Percentiles rank a stretch among this genome's conserved stretches.
Conservation (phyloP, 2,888 invertebrate species). For the Lochmaea capreae region DNA sequence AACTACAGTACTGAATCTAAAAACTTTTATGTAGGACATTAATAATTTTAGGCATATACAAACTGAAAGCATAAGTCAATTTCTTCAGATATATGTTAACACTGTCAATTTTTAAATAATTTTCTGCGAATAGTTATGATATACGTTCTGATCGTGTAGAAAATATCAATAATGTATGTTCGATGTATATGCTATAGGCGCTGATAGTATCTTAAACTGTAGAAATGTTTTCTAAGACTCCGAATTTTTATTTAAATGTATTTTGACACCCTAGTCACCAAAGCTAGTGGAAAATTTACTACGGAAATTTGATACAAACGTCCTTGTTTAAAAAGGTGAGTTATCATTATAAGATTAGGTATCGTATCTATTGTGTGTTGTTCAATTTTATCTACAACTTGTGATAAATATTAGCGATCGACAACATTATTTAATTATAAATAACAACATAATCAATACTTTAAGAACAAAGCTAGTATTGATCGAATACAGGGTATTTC, state of each 20-base stretch:
- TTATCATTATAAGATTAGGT: not conserved
- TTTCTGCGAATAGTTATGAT: not conserved
- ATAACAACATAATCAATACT: not conserved
- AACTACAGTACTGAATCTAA: not conserved
- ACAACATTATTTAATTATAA: not conserved
- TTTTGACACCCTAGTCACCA: not conserved
- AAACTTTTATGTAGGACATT: not conserved
- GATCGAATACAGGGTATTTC: constrained; percentile 32
- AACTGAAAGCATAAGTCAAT: not conserved
- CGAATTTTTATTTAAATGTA: not conserved
- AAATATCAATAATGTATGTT: not conserved
- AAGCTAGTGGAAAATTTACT: not conserved
- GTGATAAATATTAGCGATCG: not conserved
- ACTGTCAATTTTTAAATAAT: not conserved
- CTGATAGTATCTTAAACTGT: not conserved
- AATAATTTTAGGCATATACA: not conserved
- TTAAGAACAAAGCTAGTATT: constrained; percentile 21
- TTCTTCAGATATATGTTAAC: not conserved
- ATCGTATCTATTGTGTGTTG: not conserved
- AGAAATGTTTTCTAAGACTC: not conserved
- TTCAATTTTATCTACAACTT: not conserved
- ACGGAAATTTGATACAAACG: not conserved
- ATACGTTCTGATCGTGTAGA: no score
- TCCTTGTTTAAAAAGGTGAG: not conserved
- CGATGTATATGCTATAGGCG: not conserved